Base-by-base conservation (phyloP, 2,888 invertebrate species). In the Hemaris fuciformis region DNA sequence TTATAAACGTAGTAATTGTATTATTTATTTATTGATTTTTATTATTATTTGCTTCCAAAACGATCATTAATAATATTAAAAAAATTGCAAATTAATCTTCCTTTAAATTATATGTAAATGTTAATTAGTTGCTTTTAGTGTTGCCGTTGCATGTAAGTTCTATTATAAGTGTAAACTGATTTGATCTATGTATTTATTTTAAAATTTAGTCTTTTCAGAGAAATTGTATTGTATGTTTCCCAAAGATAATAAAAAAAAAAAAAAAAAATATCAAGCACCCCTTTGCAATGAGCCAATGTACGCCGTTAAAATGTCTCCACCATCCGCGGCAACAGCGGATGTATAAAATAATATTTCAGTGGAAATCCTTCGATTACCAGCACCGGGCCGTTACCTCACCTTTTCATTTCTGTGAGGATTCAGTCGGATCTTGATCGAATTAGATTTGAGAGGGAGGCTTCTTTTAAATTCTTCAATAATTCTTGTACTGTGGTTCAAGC, bases 391-490 rank as follows among this genome's bases (percentile, higher is more conserved):
- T 74, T 71, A 70, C 64, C 69, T 67, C 76, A 69, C 70, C 74
- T 70, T 72, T 75, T 71, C 77, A 76, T 76, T 80, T 75, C 69
- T 71, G 56, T 65, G 61, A 72, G 80, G 78, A 75, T 80, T 78
- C 76, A 77, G 71, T 72, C 69, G 72, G 76, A 77, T 80, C 75
- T 71, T 64, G 64, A 62, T 62, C 63, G 76, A 77, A 82, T 81
- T 76, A 80, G 76, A 76, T 82, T 81, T 75, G 76, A 77, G 75
- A 80, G 70, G 70, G 72, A 18, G 53, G 74, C 73, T 71, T 75
- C 80, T 76, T 81, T 80, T 77, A 75, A 76, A 82, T 79, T 77
- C 77, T 80, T 79, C 77, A 77, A 80, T 80, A 81, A 79, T 77
- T 79, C 73, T 61, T 27, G 20, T 20, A 42, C 5, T 60, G 5